Percentiles rank a stretch among this genome's conserved stretches.
These are phyloP conservation scores for Micronycteris hirsuta DNA, from an alignment of 2,113 vertebrate genomes.

Conservation along the genomic window DNA sequence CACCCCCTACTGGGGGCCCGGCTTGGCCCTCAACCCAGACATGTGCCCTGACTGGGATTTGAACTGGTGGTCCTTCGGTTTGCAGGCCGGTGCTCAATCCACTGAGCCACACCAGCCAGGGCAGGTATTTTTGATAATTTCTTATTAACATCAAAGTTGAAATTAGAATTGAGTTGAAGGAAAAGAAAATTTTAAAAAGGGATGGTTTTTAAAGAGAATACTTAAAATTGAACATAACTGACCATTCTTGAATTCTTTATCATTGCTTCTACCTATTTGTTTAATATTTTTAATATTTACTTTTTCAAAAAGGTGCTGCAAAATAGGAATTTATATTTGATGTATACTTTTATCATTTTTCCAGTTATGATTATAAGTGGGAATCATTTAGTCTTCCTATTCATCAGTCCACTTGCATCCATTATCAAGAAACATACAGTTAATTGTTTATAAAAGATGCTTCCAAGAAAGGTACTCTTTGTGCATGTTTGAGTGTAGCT, in stretches of 20 bases:
- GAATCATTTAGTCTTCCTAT: not conserved
- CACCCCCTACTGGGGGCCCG: no score
- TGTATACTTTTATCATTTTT: not conserved
- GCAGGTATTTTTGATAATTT: not conserved
- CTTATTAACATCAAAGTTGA: not conserved
- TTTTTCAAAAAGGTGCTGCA: not conserved
- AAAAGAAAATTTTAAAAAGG: not conserved
- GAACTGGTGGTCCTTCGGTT: no score
- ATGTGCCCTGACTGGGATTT: no score
- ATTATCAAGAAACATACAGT: not conserved
- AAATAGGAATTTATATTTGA: not conserved
- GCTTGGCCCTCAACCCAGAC: no score
- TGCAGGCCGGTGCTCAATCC: no score
- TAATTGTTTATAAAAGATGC: not conserved
- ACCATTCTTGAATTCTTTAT: not conserved
- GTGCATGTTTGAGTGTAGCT: not conserved
- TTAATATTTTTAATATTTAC: not conserved
- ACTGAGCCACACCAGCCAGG: no score
- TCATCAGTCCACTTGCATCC: not conserved
- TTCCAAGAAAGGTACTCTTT: not conserved
- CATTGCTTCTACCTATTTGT: not conserved
- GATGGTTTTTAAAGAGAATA: not conserved
- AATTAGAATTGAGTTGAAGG: not conserved
- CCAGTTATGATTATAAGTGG: not conserved
- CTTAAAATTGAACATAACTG: not conserved